Evolutionary conservation across 2,113 vertebrate species (phyloP).

Genomic region (Podarcis raffonei): DNA sequence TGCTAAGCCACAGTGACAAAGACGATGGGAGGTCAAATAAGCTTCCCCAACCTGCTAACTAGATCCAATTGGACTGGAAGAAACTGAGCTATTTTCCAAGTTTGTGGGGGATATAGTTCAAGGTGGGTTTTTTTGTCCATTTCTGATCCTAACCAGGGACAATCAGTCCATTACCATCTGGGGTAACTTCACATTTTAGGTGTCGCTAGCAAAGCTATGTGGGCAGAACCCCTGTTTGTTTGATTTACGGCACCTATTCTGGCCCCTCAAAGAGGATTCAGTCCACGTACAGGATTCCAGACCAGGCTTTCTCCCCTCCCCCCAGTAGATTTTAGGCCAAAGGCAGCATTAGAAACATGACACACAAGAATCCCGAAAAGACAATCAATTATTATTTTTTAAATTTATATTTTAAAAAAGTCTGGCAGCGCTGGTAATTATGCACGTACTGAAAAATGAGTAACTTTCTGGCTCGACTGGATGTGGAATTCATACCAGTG

Average conservation of each 20-base stretch:
- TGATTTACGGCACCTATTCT: neutral
- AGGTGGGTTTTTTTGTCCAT: neutral
- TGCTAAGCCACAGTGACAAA: too few relatives aligned
- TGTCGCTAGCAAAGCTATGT: neutral
- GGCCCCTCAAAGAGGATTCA: neutral
- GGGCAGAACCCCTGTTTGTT: neutral
- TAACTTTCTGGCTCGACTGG: slow-evolving; percentile 45
- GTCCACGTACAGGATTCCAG: neutral
- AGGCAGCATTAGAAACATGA: slow-evolving; percentile 37
- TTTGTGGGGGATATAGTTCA: neutral
- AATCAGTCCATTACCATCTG: neutral
- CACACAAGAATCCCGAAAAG: slow-evolving; percentile 33
- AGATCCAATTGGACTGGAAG: too few relatives aligned
- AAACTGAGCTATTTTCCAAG: neutral
- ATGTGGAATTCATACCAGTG: slow-evolving; percentile 42
- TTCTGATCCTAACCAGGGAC: neutral
- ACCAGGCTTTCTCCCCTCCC: slow-evolving; percentile 24
- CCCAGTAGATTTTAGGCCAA: slow-evolving; percentile 49
- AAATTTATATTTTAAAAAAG: neutral
- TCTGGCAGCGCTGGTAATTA: slow-evolving; percentile 42
- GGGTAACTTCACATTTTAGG: neutral
- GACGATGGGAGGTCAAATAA: too few relatives aligned
- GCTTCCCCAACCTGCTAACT: too few relatives aligned
- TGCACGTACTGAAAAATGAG: slow-evolving; percentile 29
- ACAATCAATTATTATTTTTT: slow-evolving; percentile 55